Base-by-base conservation (phyloP, 2,797 vertebrate species). In the Oreortyx pictus region DNA sequence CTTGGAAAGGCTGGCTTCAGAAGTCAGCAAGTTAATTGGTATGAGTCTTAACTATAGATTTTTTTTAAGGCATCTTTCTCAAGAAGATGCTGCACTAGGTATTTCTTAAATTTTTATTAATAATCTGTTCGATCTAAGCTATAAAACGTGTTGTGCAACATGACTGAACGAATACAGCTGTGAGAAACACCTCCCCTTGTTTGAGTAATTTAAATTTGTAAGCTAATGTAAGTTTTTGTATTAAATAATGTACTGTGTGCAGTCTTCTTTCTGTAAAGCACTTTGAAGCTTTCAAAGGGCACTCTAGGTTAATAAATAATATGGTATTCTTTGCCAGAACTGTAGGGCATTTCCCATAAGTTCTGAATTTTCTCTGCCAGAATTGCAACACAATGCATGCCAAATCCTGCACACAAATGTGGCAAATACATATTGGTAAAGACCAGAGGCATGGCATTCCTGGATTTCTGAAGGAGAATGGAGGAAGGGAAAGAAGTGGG, bases 251-350 rank as follows among this genome's bases (percentile, higher is more conserved):
- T 88, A 94, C 89, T 91, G 66, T 59, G 84, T 77, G 92, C 88
- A 89, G 81, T 95, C 86, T 94, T 95, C 91, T 95, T 93, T 92
- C 86, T 93, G 81, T 88, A 93, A 89, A 92, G 78, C 71, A 93
- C 93, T 96, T 93, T 96, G 94, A 96, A 96, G 92, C 93, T 93
- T 95, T 95, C 88, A 93, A 95, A 95, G 91, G 89, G 90, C 89
- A 94, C 91, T 93, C 86, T 77, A 91, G 88, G 87, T 96, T 96
- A 94, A 92, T 91, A 96, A 93, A 94, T 92, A 89, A 95, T 90
- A 74, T 20, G 81, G 46, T 75, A 60, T 41, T 72, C 91, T 88
- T 89, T 95, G 93, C 93, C 93, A 96, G 89, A 97, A 89, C 94
- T 94, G 81, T 88, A 95, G 93, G 90, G 83, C 88, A 94, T 96